Conservation (phyloP, 2,113 vertebrate species). For the Monarcha castaneiventris region DNA sequence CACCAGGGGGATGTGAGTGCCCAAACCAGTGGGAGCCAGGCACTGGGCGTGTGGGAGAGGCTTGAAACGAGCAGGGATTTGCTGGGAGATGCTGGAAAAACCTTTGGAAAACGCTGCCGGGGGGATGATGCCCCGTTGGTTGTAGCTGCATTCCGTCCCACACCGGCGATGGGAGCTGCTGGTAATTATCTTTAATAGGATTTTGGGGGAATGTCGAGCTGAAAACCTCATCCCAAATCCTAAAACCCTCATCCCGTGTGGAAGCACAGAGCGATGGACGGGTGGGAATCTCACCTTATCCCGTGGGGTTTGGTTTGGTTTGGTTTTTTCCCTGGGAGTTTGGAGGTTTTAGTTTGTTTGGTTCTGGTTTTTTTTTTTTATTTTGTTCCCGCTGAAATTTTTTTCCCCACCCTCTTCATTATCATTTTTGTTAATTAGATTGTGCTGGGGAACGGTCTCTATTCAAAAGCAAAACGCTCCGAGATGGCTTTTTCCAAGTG, state of each 20-base stretch:
- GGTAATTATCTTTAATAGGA: neutral
- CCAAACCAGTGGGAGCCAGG: rapidly evolving
- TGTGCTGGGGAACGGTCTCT: conserved; percentile 44
- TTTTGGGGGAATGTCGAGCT: neutral
- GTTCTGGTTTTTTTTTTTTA: neutral
- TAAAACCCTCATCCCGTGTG: neutral
- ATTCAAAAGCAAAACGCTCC: conserved; percentile 5
- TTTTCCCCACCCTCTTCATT: neutral
- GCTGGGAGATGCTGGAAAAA: neutral
- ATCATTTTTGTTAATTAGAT: conserved; percentile 59
- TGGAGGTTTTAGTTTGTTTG: neutral
- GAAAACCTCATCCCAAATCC: neutral
- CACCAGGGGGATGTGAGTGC: rapidly evolving
- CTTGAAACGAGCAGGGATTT: rapidly evolving
- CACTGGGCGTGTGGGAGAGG: rapidly evolving
- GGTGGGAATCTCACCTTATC: neutral
- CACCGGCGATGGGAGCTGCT: neutral
- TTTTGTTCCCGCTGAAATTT: neutral
- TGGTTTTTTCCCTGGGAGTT: neutral
- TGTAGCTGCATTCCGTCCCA: rapidly evolving
- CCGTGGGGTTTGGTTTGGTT: too few relatives aligned
- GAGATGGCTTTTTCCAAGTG: neutral
- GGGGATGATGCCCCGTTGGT: rapidly evolving
- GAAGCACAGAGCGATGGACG: rapidly evolving
- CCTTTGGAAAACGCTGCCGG: neutral